These are phyloP conservation scores for Argyra leucocephala DNA, from an alignment of 2,888 invertebrate genomes.

Conservation along the genomic window DNA sequence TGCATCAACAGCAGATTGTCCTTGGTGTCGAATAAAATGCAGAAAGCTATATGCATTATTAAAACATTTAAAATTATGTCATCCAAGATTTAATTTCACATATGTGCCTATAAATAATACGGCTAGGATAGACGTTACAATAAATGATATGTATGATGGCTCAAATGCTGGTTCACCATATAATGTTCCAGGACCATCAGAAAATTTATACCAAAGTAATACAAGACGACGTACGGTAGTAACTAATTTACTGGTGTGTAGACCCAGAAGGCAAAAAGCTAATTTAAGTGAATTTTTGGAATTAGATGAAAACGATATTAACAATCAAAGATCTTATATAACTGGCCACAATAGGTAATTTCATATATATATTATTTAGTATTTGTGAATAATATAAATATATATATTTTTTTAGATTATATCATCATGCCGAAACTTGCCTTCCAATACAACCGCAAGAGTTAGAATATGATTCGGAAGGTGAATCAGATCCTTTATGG, in stretches of 20 bases:
- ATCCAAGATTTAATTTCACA: conserved; percentile 86
- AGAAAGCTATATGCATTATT: conserved; percentile 76
- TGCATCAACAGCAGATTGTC: conserved; percentile 84
- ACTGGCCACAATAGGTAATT: conserved; percentile 75
- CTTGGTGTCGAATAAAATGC: conserved; percentile 92
- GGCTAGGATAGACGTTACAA: conserved; percentile 86
- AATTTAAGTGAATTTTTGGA: conserved; percentile 83
- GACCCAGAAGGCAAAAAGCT: conserved; percentile 46
- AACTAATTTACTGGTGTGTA: conserved; percentile 54
- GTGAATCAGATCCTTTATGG: conserved; percentile 92
- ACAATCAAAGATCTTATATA: conserved; percentile 78
- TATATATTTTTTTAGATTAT: conserved; percentile 48
- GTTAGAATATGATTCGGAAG: conserved; percentile 86
- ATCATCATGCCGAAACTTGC: conserved; percentile 91
- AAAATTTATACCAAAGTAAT: conserved; percentile 55
- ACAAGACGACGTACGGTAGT: conserved; percentile 54
- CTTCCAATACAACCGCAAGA: conserved; percentile 90
- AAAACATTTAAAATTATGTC: conserved; percentile 88
- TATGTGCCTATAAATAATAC: conserved; percentile 54
- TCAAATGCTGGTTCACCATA: conserved; percentile 90
- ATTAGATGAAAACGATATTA: conserved; percentile 73
- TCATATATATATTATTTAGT: not conserved
- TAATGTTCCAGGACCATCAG: conserved; percentile 68
- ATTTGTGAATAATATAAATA: not conserved
- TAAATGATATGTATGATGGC: conserved; percentile 91